These are phyloP conservation scores for Lordiphosa andalusiaca DNA, from an alignment of 2,888 invertebrate species.

Conservation along the genomic window DNA sequence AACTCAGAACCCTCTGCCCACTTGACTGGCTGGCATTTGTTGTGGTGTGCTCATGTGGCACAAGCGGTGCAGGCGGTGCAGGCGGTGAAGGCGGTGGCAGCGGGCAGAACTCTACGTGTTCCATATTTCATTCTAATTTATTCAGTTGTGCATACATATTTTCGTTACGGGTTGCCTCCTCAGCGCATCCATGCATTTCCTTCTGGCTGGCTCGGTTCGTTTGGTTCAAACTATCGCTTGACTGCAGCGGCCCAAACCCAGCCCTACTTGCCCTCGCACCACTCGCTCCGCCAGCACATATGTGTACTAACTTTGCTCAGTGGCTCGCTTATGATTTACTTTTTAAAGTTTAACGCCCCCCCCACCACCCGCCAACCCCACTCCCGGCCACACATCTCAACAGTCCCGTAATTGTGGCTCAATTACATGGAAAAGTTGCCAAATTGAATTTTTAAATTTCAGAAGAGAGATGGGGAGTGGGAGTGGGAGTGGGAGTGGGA, in stretches of 20 bases:
- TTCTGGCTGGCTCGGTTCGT: constrained; percentile 72
- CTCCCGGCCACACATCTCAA: constrained; percentile 30
- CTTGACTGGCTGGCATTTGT: constrained; percentile 38
- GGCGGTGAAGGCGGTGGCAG: constrained; percentile 2
- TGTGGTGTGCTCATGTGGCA: constrained; percentile 53
- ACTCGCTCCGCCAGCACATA: constrained; percentile 14
- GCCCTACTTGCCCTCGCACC: not conserved
- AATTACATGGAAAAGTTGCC: constrained; percentile 73
- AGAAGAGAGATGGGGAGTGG: not conserved
- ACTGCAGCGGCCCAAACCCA: constrained; percentile 28
- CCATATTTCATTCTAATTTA: constrained; percentile 74
- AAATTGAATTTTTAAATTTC: constrained; percentile 73
- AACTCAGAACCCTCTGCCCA: constrained; percentile 3
- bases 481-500: no score
- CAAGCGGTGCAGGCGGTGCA: constrained; percentile 11
- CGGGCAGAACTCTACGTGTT: constrained; percentile 58
- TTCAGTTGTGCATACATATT: constrained; percentile 74
- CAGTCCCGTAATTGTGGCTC: constrained; percentile 66
- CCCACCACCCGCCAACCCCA: not conserved
- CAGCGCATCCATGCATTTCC: constrained; percentile 72
- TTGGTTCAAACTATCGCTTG: constrained; percentile 70
- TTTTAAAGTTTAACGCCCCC: constrained; percentile 51
- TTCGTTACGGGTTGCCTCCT: constrained; percentile 72
- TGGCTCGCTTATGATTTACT: constrained; percentile 67
- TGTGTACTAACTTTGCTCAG: constrained; percentile 32